Conservation (phyloP, 2,113 vertebrate genomes). For the Romanogobio albipinnatus region DNA sequence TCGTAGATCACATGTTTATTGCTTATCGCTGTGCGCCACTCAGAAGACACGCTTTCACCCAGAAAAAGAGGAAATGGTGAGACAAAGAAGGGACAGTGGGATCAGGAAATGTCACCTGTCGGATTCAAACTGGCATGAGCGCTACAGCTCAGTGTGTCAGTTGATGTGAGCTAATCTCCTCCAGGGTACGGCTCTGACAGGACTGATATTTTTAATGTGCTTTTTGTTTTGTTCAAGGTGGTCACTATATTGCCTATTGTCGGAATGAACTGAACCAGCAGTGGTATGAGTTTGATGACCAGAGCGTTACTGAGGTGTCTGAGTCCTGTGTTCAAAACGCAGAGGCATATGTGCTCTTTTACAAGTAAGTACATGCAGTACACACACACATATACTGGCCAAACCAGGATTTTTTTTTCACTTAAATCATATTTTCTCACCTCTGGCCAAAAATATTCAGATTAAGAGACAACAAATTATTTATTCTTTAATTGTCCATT, state of each 20-base stretch:
- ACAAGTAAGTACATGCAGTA: slow-evolving; percentile 82
- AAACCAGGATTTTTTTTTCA: no score
- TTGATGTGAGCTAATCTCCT: neutral
- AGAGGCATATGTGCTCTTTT: slow-evolving; percentile 97
- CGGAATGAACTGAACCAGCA: slow-evolving; percentile 91
- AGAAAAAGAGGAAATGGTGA: neutral
- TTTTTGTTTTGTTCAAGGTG: slow-evolving; percentile 77
- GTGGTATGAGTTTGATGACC: slow-evolving; percentile 99
- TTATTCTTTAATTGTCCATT: no score
- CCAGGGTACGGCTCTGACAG: neutral
- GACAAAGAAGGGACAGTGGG: neutral
- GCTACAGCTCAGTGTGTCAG: neutral
- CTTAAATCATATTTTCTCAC: no score
- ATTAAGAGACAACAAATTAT: no score
- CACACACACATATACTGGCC: neutral
- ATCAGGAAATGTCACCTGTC: neutral
- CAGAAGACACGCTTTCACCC: no score
- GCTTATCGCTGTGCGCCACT: no score
- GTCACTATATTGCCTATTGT: slow-evolving; percentile 97
- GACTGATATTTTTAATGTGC: slow-evolving; percentile 41
- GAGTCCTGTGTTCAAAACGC: slow-evolving; percentile 95
- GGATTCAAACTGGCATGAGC: neutral
- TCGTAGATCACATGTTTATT: no score
- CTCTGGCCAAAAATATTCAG: no score
- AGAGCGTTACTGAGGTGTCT: slow-evolving; percentile 95